These are phyloP conservation scores for Scalopus aquaticus DNA, from an alignment of 2,113 vertebrate genomes.

Conservation along the genomic window DNA sequence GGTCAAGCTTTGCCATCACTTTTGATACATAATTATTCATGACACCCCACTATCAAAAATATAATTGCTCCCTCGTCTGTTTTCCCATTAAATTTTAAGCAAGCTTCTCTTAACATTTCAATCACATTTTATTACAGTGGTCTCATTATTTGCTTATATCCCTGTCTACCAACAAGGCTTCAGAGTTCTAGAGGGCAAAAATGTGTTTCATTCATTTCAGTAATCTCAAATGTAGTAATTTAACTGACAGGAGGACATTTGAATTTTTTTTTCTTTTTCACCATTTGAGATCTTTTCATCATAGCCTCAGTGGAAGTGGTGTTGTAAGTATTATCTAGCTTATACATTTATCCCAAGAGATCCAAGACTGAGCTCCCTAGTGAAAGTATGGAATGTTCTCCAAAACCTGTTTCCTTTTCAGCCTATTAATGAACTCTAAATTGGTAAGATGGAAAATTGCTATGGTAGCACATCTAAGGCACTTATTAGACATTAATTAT, in stretches of 20 bases:
- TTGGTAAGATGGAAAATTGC: background rate
- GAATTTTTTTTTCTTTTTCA: background rate
- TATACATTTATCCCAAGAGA: background rate
- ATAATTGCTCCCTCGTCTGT: background rate
- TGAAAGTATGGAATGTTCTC: background rate
- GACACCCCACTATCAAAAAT: background rate
- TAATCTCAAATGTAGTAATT: background rate
- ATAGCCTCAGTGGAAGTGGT: background rate
- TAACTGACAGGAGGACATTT: slow-evolving; percentile 22
- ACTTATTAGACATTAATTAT: background rate
- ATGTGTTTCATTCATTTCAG: slow-evolving; percentile 1
- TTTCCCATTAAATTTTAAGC: slow-evolving; percentile 45
- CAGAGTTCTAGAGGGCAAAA: background rate
- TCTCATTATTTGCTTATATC: slow-evolving; percentile 28
- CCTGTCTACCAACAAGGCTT: background rate
- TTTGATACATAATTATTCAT: slow-evolving; percentile 29
- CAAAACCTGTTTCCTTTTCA: background rate
- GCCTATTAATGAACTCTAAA: background rate
- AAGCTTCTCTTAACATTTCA: slow-evolving; percentile 1
- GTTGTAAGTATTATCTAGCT: background rate
- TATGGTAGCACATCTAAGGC: background rate
- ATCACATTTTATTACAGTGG: background rate
- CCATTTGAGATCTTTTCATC: background rate
- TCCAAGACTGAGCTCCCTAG: background rate
- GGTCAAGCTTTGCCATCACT: background rate